Evolutionary conservation across 2,797 vertebrate genomes (phyloP).

Genomic region (Hybognathus amarus): DNA sequence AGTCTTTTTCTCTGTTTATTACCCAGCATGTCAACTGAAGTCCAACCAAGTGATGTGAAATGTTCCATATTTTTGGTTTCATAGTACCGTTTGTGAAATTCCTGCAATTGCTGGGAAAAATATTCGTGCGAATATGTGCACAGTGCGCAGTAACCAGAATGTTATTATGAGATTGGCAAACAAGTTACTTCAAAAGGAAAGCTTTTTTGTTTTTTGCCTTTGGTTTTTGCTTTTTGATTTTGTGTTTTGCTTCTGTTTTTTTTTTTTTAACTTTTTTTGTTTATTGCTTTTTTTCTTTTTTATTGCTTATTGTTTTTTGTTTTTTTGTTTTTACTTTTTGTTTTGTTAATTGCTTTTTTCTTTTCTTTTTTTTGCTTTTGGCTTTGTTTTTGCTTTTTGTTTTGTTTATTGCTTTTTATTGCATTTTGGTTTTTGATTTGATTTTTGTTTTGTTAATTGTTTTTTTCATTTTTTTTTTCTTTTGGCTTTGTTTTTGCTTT

Average conservation of each 20-base stretch:
- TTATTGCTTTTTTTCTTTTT: no score
- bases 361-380: no score
- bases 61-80: slow-evolving; percentile 61
- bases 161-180: not conserved
- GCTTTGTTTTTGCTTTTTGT: no score
- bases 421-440: not conserved
- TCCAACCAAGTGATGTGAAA: slow-evolving; percentile 65
- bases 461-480: not conserved
- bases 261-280: no score
- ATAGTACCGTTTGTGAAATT: slow-evolving; percentile 16
- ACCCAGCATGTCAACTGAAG: not conserved
- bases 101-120: slow-evolving; percentile 21
- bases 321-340: no score
- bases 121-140: not conserved
- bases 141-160: not conserved
- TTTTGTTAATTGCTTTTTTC: no score
- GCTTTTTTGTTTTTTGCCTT: not conserved
- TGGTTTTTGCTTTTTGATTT: not conserved
- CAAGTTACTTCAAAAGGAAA: not conserved
- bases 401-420: no score
- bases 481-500: not conserved
- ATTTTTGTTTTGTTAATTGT: not conserved
- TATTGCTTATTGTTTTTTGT: no score
- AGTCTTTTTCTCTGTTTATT: slow-evolving; percentile 27
- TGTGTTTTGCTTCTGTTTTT: not conserved